A percentile compares a stretch with the other conserved stretches of the same genome.
Evolutionary conservation across 1,140 invertebrate genomes (phyloP).

Genomic region (Musca domestica): DNA sequence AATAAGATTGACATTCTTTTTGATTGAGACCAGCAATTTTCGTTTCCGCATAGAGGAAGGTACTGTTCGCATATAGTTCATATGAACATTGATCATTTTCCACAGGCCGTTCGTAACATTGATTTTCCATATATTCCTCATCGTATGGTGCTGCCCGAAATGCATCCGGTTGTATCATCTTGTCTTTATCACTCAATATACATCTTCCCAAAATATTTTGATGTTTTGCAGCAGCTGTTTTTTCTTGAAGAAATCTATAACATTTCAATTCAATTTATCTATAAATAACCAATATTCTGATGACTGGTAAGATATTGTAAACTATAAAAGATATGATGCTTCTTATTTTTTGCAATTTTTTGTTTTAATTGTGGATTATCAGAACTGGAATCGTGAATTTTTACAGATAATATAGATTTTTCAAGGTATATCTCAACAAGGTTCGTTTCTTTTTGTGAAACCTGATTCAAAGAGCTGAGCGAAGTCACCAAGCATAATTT

Average conservation of each 20-base stretch:
- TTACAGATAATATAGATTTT: too few relatives aligned
- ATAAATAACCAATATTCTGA: too few relatives aligned
- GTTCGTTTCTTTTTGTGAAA: too few relatives aligned
- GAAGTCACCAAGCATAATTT: too few relatives aligned
- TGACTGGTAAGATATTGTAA: too few relatives aligned
- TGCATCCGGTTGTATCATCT: conserved; percentile 62
- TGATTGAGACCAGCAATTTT: conserved; percentile 49
- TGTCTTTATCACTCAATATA: conserved; percentile 60
- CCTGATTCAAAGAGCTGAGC: too few relatives aligned
- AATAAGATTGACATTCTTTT: conserved; percentile 51
- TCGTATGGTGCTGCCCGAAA: conserved; percentile 63
- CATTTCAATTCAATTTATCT: too few relatives aligned
- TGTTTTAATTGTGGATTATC: too few relatives aligned
- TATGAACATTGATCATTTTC: conserved; percentile 50
- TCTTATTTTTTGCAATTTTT: too few relatives aligned
- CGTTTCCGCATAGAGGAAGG: conserved; percentile 50
- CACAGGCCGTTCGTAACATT: conserved; percentile 55
- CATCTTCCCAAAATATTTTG: conserved; percentile 56
- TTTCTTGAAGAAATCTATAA: conserved; percentile 24
- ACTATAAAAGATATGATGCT: too few relatives aligned
- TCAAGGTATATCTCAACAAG: too few relatives aligned
- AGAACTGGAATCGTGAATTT: too few relatives aligned
- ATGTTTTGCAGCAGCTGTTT: background rate
- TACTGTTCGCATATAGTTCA: conserved; percentile 51
- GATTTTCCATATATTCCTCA: conserved; percentile 66